phyloP scores from a whole-genome alignment of 1,140 invertebrate genomes.

The Conus ventricosus region DNA sequence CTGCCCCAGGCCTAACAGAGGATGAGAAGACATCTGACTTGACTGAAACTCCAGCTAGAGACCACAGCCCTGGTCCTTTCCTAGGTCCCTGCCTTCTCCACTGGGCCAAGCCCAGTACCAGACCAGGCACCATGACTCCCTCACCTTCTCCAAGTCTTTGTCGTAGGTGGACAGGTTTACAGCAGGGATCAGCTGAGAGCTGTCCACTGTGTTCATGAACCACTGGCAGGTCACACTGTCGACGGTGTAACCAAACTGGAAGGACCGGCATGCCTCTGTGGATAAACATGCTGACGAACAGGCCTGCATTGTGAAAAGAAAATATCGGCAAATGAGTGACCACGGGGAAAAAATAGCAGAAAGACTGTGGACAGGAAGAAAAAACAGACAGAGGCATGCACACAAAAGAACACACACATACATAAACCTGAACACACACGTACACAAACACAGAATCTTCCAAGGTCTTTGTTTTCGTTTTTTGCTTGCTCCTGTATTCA shows the following conservation, averaged over 20 bases:
- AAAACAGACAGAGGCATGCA: not conserved
- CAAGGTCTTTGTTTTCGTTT: too few relatives aligned
- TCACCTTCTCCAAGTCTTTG: constrained; percentile 39
- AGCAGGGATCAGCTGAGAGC: not conserved
- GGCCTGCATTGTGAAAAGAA: constrained; percentile 45
- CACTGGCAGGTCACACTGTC: constrained; percentile 13
- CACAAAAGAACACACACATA: not conserved
- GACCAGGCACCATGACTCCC: too few relatives aligned
- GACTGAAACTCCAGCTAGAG: too few relatives aligned
- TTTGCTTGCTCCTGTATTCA: too few relatives aligned
- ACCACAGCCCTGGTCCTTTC: too few relatives aligned
- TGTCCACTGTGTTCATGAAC: constrained; percentile 23
- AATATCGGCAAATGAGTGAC: not conserved
- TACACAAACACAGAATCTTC: not conserved
- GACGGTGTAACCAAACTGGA: constrained; percentile 47
- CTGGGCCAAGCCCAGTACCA: too few relatives aligned
- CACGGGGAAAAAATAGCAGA: too few relatives aligned
- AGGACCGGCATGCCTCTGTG: constrained; percentile 53
- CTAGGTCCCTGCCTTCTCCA: too few relatives aligned
- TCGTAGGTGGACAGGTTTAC: constrained; percentile 37
- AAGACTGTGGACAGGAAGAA: too few relatives aligned
- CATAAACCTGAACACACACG: not conserved
- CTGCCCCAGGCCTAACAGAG: too few relatives aligned
- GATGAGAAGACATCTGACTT: too few relatives aligned
- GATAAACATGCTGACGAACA: constrained; percentile 61